Percentiles rank a stretch among this genome's conserved stretches.
Evolutionary conservation across 1,140 invertebrate genomes (phyloP).

Genomic region (Drosophila rufa): DNA sequence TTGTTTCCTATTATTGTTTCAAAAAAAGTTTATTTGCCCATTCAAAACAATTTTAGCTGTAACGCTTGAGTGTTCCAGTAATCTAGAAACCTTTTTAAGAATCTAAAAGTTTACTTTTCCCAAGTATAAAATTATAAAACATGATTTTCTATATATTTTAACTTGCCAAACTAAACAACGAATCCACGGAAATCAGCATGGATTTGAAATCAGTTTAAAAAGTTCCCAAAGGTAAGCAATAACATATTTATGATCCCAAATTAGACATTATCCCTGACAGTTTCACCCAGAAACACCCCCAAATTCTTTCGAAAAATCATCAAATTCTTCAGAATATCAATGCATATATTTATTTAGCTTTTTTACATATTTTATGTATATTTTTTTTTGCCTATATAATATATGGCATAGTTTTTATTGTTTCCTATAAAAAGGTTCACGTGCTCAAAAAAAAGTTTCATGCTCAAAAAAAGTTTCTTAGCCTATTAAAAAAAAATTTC

Average conservation of each 20-base stretch:
- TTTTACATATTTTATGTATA: slow-evolving; percentile 16
- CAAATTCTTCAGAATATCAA: slow-evolving; percentile 6
- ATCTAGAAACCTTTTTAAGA: no score
- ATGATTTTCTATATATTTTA: not conserved
- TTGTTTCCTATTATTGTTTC: slow-evolving; percentile 16
- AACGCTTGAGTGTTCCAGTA: no score
- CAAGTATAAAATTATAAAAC: slow-evolving; percentile 56
- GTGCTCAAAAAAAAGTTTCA: slow-evolving; percentile 73
- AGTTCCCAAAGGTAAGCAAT: no score
- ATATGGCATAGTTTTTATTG: slow-evolving; percentile 26
- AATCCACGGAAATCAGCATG: no score
- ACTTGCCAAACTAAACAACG: no score
- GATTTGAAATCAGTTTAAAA: no score
- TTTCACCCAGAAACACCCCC: not conserved
- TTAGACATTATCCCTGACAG: not conserved
- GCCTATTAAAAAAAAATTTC: slow-evolving; percentile 50
- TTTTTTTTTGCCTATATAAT: slow-evolving; percentile 12
- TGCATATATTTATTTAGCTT: slow-evolving; percentile 10
- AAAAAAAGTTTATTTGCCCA: slow-evolving; percentile 55
- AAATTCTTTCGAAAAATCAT: not conserved
- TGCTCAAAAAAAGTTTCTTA: slow-evolving; percentile 74
- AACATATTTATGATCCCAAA: no score
- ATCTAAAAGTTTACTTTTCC: slow-evolving; percentile 4
- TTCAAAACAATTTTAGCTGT: slow-evolving; percentile 34
- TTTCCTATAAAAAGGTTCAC: slow-evolving; percentile 34